Evolutionary conservation across 92 coral and sea anemone genomes (phyloP).

Genomic region (Epizoanthus illoricatus): DNA sequence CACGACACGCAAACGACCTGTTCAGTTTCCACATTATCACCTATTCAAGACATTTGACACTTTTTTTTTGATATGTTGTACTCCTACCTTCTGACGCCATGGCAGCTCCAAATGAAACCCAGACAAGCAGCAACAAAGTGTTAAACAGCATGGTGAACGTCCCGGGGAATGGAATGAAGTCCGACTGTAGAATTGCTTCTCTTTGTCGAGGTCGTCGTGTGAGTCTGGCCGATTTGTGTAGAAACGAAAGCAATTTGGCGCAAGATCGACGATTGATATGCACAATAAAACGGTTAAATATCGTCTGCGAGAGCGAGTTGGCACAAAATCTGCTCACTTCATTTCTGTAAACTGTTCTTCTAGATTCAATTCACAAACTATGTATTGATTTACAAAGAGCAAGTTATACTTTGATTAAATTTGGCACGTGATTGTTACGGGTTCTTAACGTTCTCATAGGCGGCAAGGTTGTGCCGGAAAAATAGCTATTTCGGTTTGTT

Average conservation of each 20-base stretch:
- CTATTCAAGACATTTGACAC: not conserved
- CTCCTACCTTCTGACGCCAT: conserved; percentile 14
- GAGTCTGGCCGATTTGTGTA: conserved; percentile 21
- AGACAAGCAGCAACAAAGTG: conserved; percentile 14
- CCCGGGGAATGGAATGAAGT: not conserved
- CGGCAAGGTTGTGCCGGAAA: conserved; percentile 7
- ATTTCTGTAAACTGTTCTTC: not conserved
- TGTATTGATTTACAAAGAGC: not conserved
- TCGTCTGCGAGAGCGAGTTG: not conserved
- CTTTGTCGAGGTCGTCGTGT: not conserved
- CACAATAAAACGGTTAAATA: not conserved
- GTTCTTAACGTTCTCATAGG: not conserved
- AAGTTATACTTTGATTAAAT: not conserved
- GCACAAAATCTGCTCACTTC: not conserved
- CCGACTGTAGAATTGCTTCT: not conserved
- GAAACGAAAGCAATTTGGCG: conserved; percentile 29
- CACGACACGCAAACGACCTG: not conserved
- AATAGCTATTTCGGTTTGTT: conserved; percentile 1
- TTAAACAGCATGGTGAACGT: not conserved
- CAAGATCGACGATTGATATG: conserved; percentile 37
- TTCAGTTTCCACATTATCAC: conserved; percentile 13
- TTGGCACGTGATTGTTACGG: too few species aligned
- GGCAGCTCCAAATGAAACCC: conserved; percentile 7
- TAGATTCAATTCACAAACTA: not conserved
- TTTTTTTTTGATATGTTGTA: too few species aligned